These are phyloP conservation scores for Phrynocephalus versicolor DNA, from an alignment of 2,113 vertebrate species.

Conservation along the genomic window DNA sequence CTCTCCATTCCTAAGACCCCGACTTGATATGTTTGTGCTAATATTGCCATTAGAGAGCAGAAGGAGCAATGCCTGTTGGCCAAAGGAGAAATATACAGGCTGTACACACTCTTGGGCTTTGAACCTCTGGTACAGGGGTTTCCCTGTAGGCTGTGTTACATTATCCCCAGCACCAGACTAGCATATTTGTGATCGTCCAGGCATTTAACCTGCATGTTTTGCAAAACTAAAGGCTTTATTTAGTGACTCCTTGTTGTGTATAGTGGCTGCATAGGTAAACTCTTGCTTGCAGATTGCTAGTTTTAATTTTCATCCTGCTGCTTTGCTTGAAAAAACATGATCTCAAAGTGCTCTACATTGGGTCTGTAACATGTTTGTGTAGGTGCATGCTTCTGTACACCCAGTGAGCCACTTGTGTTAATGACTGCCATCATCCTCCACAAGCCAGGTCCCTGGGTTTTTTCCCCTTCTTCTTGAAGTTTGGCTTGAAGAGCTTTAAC, in stretches of 20 bases:
- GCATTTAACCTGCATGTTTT: neutral
- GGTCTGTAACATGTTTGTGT: neutral
- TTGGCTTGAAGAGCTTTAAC: neutral
- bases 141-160: neutral
- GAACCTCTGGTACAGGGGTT: neutral
- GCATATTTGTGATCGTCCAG: neutral
- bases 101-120: neutral
- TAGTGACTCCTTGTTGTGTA: neutral
- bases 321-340: neutral
- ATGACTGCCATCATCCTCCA: neutral
- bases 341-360: neutral
- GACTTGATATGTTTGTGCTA: neutral
- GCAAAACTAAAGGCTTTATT: neutral
- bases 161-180: neutral
- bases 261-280: neutral
- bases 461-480: conserved; percentile 25
- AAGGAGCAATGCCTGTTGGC: neutral
- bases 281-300: neutral
- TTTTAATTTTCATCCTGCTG: neutral
- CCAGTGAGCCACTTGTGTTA: neutral
- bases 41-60: neutral
- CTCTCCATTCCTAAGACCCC: neutral
- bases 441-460: neutral
- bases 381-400: neutral
- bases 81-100: neutral